These are phyloP conservation scores for Syngnathus acus DNA, from an alignment of 2,797 vertebrate genomes.

Conservation along the genomic window DNA sequence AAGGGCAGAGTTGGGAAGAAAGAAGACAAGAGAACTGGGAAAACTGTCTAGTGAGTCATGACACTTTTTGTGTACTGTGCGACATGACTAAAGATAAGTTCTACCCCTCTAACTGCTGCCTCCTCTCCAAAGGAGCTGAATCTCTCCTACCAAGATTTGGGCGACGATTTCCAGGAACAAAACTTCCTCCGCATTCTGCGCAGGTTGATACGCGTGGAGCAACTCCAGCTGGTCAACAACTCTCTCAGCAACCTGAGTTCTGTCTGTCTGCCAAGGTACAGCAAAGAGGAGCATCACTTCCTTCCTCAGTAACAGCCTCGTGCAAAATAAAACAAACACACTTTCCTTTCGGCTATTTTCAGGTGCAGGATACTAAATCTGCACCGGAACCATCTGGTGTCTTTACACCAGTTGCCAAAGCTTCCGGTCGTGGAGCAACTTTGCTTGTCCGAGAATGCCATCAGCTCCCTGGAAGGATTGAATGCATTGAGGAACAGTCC, in stretches of 20 bases:
- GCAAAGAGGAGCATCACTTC: too few species aligned
- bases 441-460: slow-evolving; percentile 86
- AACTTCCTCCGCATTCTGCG: slow-evolving; percentile 84
- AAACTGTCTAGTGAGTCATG: slow-evolving; percentile 74
- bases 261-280: slow-evolving; percentile 85
- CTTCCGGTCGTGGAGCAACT: slow-evolving; percentile 84
- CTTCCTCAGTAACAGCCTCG: not conserved
- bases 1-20: slow-evolving; percentile 76
- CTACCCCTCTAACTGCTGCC: not conserved
- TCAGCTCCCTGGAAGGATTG: slow-evolving; percentile 75
- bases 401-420: slow-evolving; percentile 88
- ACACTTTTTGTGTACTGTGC: slow-evolving; percentile 29
- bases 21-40: slow-evolving; percentile 91
- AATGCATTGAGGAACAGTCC: slow-evolving; percentile 68
- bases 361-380: slow-evolving; percentile 90
- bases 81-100: not conserved
- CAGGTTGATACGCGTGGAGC: slow-evolving; percentile 84
- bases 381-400: slow-evolving; percentile 83
- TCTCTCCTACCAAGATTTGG: slow-evolving; percentile 89
- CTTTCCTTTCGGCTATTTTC: slow-evolving; percentile 7
- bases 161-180: slow-evolving; percentile 81
- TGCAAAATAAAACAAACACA: not conserved
- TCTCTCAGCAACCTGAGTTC: slow-evolving; percentile 82
- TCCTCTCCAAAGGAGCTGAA: slow-evolving; percentile 77
- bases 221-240: slow-evolving; percentile 86